Base-by-base conservation (phyloP, 2,797 vertebrate species). In the Megaceryle alcyon region DNA sequence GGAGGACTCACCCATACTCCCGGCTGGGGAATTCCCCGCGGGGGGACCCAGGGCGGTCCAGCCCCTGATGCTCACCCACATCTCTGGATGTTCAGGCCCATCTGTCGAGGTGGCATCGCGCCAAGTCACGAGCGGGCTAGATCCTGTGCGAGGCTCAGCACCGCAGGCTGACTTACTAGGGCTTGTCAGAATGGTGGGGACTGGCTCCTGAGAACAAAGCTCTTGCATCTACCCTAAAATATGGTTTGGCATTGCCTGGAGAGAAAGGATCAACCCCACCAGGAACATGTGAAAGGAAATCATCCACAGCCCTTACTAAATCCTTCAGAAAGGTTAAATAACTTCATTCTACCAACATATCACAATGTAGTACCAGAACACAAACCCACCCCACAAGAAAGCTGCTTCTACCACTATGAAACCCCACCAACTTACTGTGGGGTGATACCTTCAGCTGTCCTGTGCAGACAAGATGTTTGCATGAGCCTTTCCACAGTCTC, bases 131-230 rank as follows among this genome's bases (percentile, higher is more conserved):
- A 75, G 28, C 1, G 3, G 69, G 79, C 57, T 28, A 41, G 23
- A 12, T 76, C 72, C 83, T 54, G 57, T 22, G 1, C 29, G 0
- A 13, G n/a, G 85, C 70, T 43, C 66, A 70, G 69, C 72, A 35
- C 2, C 59, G 2, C 80, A 29, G 64, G 15, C 29, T 54, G 46
- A 4, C 64, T 31, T 3, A 1, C 46, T 1, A 2, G 37, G 16
- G 54, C 29, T 26, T 3, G 4, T 9, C 79, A 14, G 79, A 31
- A 1, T 0, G 1, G 48, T 0, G 6, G 0, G 11, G 66, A 61
- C 68, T 79, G 2, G 1, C 44, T 51, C 44, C 53, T 1, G 5
- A 37, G 19, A 54, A 12, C 66, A 39, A 21, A 78, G 44, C 86
- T 76, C 80, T 28, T 13, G 10, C 25, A 10, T 3, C 39, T 1